These are phyloP conservation scores for Pituophis catenifer DNA, from an alignment of 2,113 vertebrate species.

Conservation along the genomic window DNA sequence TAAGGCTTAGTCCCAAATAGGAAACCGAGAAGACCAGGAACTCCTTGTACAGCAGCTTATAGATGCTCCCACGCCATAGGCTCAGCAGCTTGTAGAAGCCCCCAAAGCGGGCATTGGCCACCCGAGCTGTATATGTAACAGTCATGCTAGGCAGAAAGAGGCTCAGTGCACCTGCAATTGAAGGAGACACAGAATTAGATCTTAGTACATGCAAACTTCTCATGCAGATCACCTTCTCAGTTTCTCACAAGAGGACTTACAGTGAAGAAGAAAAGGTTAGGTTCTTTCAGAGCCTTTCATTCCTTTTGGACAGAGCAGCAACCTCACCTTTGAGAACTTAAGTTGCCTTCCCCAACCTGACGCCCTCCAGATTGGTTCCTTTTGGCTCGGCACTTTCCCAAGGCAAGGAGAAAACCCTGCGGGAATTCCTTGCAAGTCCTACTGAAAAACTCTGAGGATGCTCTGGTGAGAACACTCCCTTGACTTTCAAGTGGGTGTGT, in stretches of 20 bases:
- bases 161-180: background rate
- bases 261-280: background rate
- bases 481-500: background rate
- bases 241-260: background rate
- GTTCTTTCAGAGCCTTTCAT: background rate
- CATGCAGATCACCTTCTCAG: background rate
- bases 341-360: background rate
- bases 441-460: background rate
- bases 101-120: slow-evolving; percentile 89
- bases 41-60: slow-evolving; percentile 90
- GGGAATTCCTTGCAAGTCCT: background rate
- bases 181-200: background rate
- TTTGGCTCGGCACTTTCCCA: background rate
- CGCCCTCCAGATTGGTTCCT: background rate
- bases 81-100: slow-evolving; percentile 88
- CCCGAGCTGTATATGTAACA: slow-evolving; percentile 87
- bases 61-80: slow-evolving; percentile 92
- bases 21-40: slow-evolving; percentile 83
- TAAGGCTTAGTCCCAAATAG: slow-evolving; percentile 82
- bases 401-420: no score
- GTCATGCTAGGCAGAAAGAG: slow-evolving; percentile 71
- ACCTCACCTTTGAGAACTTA: no score
- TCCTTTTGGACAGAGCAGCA: background rate
- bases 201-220: background rate
- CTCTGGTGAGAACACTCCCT: background rate